These are phyloP conservation scores for Hybognathus amarus DNA, from an alignment of 2,797 vertebrate genomes.

Conservation along the genomic window DNA sequence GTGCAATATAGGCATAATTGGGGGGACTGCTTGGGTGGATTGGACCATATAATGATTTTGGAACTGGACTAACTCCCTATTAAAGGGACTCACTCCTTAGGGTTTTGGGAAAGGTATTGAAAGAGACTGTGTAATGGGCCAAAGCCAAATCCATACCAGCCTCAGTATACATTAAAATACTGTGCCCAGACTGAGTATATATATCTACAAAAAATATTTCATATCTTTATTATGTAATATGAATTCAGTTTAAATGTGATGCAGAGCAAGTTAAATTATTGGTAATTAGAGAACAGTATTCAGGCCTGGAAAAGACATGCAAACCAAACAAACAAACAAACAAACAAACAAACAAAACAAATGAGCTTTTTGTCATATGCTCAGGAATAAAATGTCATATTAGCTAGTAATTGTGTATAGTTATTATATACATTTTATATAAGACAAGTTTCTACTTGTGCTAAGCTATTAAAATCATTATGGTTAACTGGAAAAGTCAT, in stretches of 20 bases:
- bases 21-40: background rate
- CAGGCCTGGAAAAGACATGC: background rate
- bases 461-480: background rate
- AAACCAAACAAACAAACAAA: background rate
- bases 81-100: background rate
- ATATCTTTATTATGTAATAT: no score
- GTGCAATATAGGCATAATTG: background rate
- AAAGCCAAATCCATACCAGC: background rate
- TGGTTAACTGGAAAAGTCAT: background rate
- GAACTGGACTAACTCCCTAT: background rate
- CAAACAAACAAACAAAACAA: no score
- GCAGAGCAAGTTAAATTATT: background rate
- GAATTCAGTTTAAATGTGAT: background rate
- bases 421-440: no score
- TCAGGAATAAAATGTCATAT: no score
- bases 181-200: background rate
- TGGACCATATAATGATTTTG: background rate
- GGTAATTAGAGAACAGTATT: background rate
- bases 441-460: background rate
- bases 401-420: background rate
- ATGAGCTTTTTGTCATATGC: no score
- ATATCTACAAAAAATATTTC: no score
- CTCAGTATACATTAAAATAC: background rate
- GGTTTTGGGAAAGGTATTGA: background rate
- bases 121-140: background rate